Percentiles rank a stretch among this genome's conserved stretches.
phyloP scores from a whole-genome alignment of 2,888 invertebrate species.

The Tholera decimalis region DNA sequence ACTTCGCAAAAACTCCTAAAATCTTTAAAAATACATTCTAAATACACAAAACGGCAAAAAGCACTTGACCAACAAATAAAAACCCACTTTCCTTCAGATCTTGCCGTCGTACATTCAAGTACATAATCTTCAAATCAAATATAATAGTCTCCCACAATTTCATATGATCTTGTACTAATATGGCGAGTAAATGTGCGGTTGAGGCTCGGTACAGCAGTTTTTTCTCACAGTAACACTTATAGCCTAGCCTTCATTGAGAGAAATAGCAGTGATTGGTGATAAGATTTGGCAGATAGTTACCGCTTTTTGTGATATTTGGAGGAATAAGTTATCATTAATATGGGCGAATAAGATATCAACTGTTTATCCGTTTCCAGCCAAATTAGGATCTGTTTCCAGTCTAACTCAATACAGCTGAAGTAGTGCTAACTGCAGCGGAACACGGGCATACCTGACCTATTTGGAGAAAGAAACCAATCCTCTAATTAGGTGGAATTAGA shows the following conservation, averaged over 20 bases:
- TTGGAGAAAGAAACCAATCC: too few relatives aligned
- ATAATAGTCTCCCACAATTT: constrained; percentile 9
- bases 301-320: background rate
- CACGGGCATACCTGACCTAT: too few relatives aligned
- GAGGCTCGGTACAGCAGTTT: background rate
- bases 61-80: constrained; percentile 2
- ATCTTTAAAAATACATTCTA: constrained; percentile 1
- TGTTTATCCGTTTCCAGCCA: too few relatives aligned
- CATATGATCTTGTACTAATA: background rate
- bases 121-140: constrained; percentile 24
- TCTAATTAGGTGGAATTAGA: too few relatives aligned
- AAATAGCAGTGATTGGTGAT: background rate
- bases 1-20: background rate
- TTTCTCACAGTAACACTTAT: background rate
- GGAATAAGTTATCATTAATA: background rate
- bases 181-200: constrained; percentile 22
- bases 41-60: constrained; percentile 15
- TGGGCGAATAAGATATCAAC: too few relatives aligned
- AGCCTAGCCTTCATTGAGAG: constrained; percentile 48
- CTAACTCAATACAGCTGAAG: too few relatives aligned
- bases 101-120: background rate
- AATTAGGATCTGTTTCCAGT: too few relatives aligned
- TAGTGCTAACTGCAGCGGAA: too few relatives aligned
- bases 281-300: background rate
- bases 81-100: constrained; percentile 19